phyloP scores from a whole-genome alignment of 2,797 vertebrate species.

The Anas bernieri region DNA sequence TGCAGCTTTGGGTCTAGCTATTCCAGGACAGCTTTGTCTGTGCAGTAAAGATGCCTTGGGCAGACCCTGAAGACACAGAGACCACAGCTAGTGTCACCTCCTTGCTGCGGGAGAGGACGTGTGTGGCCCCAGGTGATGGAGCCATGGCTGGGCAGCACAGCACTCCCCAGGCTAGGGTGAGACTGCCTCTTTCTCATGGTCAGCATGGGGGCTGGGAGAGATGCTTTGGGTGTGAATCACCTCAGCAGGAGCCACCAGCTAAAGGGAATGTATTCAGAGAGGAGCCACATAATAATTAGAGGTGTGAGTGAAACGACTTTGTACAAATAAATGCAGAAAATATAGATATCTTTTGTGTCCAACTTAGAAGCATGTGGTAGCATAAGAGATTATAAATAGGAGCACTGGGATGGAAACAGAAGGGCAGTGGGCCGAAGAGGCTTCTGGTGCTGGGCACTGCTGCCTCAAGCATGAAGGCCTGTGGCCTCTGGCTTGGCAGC shows the following conservation, averaged over 20 bases:
- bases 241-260: background rate
- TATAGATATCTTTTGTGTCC: background rate
- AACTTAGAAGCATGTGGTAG: background rate
- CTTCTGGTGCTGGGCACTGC: background rate
- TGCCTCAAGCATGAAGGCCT: too few relatives aligned
- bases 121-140: background rate
- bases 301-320: background rate
- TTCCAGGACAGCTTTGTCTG: background rate
- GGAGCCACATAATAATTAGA: background rate
- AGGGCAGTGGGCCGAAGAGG: background rate
- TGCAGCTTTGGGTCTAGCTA: background rate
- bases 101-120: background rate
- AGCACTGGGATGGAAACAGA: background rate
- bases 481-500: background rate
- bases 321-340: background rate
- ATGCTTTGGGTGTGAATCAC: background rate
- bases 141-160: background rate
- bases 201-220: background rate
- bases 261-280: background rate
- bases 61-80: background rate
- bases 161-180: background rate
- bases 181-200: rapidly evolving
- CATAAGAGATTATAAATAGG: background rate
- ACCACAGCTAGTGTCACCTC: background rate
- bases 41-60: background rate